phyloP scores from a whole-genome alignment of 1,140 invertebrate genomes.

The Nymphalis io region DNA sequence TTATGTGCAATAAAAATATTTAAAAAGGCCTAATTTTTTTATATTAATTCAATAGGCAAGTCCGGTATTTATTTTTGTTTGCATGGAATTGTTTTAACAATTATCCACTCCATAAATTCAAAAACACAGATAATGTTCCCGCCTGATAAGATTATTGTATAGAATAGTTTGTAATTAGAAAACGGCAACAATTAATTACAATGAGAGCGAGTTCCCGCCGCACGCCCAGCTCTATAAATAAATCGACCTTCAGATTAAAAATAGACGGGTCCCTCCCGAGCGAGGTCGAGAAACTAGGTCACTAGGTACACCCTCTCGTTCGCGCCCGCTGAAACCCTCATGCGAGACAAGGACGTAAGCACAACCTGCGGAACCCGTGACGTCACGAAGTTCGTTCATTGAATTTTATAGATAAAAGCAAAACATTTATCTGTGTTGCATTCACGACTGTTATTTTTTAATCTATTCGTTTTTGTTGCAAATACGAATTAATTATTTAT shows the following conservation, averaged over 20 bases:
- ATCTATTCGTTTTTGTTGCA: constrained; percentile 1
- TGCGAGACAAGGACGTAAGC: constrained; percentile 46
- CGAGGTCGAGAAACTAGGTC: constrained; percentile 77
- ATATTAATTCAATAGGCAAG: no score
- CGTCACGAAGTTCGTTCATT: constrained; percentile 72
- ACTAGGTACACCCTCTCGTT: constrained; percentile 52
- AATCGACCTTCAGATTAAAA: constrained; percentile 79
- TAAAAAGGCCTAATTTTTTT: no score
- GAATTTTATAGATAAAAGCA: constrained; percentile 69
- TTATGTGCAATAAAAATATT: no score
- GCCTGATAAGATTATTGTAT: not conserved
- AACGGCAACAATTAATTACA: constrained; percentile 56
- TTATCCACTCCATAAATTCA: not conserved
- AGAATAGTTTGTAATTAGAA: constrained; percentile 42
- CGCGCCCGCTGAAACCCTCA: constrained; percentile 29
- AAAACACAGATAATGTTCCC: not conserved
- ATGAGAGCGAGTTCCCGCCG: constrained; percentile 49
- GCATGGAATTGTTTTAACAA: not conserved
- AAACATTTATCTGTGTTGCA: constrained; percentile 54
- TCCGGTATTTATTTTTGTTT: no score
- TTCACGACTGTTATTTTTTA: constrained; percentile 39
- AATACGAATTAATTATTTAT: not conserved
- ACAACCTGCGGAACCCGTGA: constrained; percentile 66
- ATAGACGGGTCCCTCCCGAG: constrained; percentile 74
- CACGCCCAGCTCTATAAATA: constrained; percentile 73